phyloP scores from a whole-genome alignment of 2,888 invertebrate genomes.

The Candidula unifasciata region DNA sequence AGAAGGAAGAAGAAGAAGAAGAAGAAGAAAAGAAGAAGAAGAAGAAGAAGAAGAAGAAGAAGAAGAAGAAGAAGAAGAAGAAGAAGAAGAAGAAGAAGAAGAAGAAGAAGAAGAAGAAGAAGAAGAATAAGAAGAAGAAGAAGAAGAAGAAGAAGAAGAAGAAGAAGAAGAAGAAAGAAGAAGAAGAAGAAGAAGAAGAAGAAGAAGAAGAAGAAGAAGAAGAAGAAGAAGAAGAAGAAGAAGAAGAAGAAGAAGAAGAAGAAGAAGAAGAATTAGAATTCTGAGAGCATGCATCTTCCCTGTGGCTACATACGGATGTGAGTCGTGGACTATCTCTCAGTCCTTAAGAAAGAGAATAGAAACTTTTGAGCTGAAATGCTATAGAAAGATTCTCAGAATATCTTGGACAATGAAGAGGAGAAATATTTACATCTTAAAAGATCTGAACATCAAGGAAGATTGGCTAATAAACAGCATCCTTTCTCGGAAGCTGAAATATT shows the following conservation, averaged over 20 bases:
- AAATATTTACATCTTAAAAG: no score
- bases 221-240: slow-evolving; percentile 24
- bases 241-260: slow-evolving; percentile 21
- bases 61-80: slow-evolving; percentile 24
- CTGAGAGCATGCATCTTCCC: no score
- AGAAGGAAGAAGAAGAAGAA: slow-evolving; percentile 19
- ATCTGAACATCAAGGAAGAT: no score
- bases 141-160: slow-evolving; percentile 16
- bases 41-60: slow-evolving; percentile 21
- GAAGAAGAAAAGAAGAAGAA: slow-evolving; percentile 21
- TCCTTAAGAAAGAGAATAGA: no score
- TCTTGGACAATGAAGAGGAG: no score
- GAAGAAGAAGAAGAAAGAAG: neutral
- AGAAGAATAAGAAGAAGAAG: slow-evolving; percentile 15
- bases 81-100: slow-evolving; percentile 21
- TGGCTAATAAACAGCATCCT: no score
- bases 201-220: slow-evolving; percentile 21
- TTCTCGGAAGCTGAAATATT: no score
- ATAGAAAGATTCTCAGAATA: no score
- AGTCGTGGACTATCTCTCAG: no score
- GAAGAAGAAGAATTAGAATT: neutral
- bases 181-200: slow-evolving; percentile 21
- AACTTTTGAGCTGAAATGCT: no score
- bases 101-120: slow-evolving; percentile 21
- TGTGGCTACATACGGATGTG: no score